Evolutionary conservation across 2,113 vertebrate genomes (phyloP).

Genomic region (Rhizomys pruinosus): DNA sequence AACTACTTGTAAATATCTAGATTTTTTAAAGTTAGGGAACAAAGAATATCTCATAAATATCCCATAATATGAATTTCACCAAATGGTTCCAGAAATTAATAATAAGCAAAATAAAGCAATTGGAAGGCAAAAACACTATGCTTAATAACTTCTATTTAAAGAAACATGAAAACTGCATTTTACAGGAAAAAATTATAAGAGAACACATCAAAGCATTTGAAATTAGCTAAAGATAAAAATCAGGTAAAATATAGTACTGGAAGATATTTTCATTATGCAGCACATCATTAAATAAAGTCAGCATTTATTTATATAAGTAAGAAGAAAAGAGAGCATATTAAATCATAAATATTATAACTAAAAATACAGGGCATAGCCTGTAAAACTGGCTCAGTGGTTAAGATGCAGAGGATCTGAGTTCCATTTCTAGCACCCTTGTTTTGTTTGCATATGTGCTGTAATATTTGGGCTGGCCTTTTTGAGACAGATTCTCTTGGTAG

Average conservation of each 20-base stretch:
- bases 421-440: neutral
- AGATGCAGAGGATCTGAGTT: no score
- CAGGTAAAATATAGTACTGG: slow-evolving; percentile 29
- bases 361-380: neutral
- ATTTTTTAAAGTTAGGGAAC: neutral
- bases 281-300: neutral
- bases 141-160: slow-evolving; percentile 45
- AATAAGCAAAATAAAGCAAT: slow-evolving; percentile 50
- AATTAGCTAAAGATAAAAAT: slow-evolving; percentile 19
- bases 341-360: neutral
- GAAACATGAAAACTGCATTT: slow-evolving; percentile 49
- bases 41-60: slow-evolving; percentile 4
- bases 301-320: slow-evolving; percentile 40
- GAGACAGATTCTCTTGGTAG: no score
- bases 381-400: neutral
- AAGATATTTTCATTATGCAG: slow-evolving; percentile 10
- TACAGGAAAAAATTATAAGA: slow-evolving; percentile 52
- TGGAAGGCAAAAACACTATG: slow-evolving; percentile 50
- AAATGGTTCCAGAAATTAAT: slow-evolving; percentile 43
- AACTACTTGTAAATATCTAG: neutral
- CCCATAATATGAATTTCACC: neutral
- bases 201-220: neutral
- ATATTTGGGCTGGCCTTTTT: no score
- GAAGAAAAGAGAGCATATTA: neutral
- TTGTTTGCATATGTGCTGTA: neutral